Base-by-base conservation (phyloP, 2,797 vertebrate species). In the Gadopsis marmoratus region DNA sequence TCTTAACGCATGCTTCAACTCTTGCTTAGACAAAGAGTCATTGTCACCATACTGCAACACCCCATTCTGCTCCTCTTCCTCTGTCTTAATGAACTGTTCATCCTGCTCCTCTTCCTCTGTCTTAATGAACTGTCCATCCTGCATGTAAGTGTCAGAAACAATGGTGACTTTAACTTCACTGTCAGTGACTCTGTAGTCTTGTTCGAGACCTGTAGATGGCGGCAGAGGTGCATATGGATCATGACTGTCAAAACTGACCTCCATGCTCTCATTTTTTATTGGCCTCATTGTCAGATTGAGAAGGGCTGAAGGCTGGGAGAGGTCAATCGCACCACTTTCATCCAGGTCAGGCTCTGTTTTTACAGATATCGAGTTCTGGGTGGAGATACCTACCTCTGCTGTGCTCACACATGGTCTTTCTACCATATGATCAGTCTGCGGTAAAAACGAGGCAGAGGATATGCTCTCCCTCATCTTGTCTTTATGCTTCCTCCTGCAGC, bases 321-420 rank as follows among this genome's bases (percentile, higher is more conserved):
- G 91, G 71, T 94, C 91, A 1, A 94, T 86, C 1, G 91, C 93
- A 6, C 79, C 43, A 5, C 62, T 82, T 51, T 89, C 87, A 10
- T 93, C 92, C n/a, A 74, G 41, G 19, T 55, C 83, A 0, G 91
- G 85, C 59, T 95, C 93, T 2, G 58, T 43, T 77, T 95, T 95
- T 7, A 95, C 67, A 5, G 74, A 79, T 33, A 81, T 13, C 29
- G 66, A 29, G 33, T 65, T 77, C 10, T 63, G 64, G 26, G 35
- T 29, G 17, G 71, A 58, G 8, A 76, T 23, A 10, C n/a, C 16
- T 6, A 47, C 31, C 23, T 79, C 69, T 11, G 76, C 43, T 5
- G 55, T 33, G 21, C 37, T 65, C 5, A 59, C 29, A 76, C 39
- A 58, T 0, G 76, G 63, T 11, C 59, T 73, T 39, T 83, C 61